phyloP scores from a whole-genome alignment of 2,797 vertebrate genomes.

The Aphelocoma californica region DNA sequence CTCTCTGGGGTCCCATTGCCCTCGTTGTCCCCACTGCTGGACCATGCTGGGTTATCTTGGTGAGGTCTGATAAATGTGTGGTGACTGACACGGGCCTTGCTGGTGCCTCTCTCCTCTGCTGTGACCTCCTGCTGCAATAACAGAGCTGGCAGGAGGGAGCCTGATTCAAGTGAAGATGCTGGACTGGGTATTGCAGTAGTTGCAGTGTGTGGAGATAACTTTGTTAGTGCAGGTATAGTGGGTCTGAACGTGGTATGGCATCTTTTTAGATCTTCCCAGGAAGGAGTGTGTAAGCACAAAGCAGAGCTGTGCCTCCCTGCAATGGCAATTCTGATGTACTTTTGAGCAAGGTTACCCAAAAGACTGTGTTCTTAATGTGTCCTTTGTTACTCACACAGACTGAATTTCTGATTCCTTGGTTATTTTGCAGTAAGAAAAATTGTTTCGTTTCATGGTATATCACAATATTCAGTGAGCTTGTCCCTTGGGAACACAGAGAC shows the following conservation, averaged over 20 bases:
- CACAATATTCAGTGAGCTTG: neutral
- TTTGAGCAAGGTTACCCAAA: neutral
- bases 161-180: neutral
- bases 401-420: neutral
- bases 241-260: neutral
- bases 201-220: neutral
- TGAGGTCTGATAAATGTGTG: neutral
- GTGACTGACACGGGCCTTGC: neutral
- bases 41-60: rapidly evolving
- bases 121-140: neutral
- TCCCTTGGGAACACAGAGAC: neutral
- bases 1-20: neutral
- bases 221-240: neutral
- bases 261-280: neutral
- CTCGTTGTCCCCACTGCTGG: neutral
- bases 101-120: neutral
- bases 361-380: neutral
- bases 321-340: neutral
- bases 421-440: neutral
- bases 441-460: neutral
- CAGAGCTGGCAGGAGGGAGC: neutral
- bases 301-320: neutral
- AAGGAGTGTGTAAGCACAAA: neutral
- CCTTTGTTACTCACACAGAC: neutral
- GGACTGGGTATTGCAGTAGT: neutral